Evolutionary conservation across 2,113 vertebrate species (phyloP).

Genomic region (Suncus etruscus): DNA sequence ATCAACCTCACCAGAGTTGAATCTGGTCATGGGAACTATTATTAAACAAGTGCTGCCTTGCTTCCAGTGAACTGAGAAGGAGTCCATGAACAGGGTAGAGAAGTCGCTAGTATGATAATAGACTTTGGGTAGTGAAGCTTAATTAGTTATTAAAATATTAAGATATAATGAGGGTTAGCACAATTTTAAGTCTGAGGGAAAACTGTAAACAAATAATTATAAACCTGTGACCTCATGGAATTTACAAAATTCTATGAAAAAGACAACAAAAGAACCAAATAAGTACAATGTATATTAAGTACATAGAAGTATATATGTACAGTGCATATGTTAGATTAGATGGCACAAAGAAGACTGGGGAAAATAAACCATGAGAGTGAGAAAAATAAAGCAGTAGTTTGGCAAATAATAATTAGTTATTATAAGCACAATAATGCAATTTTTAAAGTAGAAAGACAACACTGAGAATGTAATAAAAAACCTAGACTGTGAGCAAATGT

Average conservation of each 20-base stretch:
- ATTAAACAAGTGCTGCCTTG: background rate
- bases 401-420: background rate
- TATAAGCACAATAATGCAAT: background rate
- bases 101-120: background rate
- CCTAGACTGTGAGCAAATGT: background rate
- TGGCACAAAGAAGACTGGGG: background rate
- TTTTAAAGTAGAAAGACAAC: background rate
- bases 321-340: no score
- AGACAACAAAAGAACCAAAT: background rate
- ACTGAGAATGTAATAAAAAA: background rate
- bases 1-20: background rate
- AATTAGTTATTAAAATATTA: background rate
- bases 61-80: background rate
- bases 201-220: background rate
- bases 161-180: background rate
- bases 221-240: background rate
- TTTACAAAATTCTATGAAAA: background rate
- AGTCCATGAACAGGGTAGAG: background rate
- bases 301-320: no score
- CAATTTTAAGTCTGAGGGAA: background rate
- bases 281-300: background rate
- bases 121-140: background rate
- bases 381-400: background rate
- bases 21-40: background rate
- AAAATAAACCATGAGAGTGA: background rate